phyloP scores from a whole-genome alignment of 2,113 vertebrate genomes.

The Gymnarchus niloticus region DNA sequence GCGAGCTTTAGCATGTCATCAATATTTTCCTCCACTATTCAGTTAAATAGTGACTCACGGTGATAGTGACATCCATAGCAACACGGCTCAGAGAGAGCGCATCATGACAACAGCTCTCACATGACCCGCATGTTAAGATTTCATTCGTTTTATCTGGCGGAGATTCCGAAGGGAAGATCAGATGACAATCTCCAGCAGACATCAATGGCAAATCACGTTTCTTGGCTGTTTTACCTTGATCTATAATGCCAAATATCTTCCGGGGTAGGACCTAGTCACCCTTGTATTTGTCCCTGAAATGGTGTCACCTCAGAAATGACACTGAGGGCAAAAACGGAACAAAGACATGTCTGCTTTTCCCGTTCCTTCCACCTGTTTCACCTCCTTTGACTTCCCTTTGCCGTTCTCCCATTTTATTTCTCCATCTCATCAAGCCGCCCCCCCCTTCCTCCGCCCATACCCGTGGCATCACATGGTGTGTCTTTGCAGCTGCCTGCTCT shows the following conservation, averaged over 20 bases:
- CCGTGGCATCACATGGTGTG: background rate
- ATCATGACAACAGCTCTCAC: background rate
- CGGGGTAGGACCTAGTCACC: background rate
- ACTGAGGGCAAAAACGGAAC: background rate
- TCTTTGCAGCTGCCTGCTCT: constrained; percentile 24
- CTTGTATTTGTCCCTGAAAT: background rate
- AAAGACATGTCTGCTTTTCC: background rate
- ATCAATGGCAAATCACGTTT: background rate
- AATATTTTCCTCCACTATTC: background rate
- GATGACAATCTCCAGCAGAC: background rate
- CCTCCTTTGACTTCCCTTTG: background rate
- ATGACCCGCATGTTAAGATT: background rate
- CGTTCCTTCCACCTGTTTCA: background rate
- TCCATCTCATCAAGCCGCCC: background rate
- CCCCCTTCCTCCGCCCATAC: background rate
- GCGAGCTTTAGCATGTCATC: background rate
- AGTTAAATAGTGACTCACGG: background rate
- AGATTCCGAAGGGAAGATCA: background rate
- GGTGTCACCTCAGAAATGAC: background rate
- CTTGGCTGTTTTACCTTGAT: background rate
- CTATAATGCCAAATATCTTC: background rate
- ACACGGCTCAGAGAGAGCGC: too few relatives aligned
- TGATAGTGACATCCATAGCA: background rate
- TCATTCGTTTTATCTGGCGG: background rate
- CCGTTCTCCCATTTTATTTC: background rate